phyloP scores from a whole-genome alignment of 1,140 invertebrate species.

The Ostrea denselamellosa region DNA sequence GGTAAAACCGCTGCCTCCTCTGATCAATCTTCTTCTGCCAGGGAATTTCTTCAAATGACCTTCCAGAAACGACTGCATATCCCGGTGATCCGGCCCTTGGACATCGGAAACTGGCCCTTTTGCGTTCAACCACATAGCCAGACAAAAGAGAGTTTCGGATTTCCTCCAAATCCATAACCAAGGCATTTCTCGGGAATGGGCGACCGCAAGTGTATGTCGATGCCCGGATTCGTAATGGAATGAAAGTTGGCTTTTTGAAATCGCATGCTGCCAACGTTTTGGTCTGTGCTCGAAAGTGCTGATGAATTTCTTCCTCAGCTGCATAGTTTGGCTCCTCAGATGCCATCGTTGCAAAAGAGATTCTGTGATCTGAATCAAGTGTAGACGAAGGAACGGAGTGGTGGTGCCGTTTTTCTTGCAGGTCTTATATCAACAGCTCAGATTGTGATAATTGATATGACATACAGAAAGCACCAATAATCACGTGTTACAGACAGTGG shows the following conservation, averaged over 20 bases:
- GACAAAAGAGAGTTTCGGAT: background rate
- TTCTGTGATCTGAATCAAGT: no score
- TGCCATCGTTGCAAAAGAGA: background rate
- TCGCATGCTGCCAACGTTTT: background rate
- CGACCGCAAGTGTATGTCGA: background rate
- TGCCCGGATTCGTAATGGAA: background rate
- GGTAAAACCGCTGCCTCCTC: background rate
- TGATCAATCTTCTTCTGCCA: background rate
- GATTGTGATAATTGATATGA: no score
- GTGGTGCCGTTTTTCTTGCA: no score
- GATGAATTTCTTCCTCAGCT: constrained; percentile 5
- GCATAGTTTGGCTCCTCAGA: background rate
- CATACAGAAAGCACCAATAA: no score
- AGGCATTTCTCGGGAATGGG: background rate
- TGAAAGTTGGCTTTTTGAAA: background rate
- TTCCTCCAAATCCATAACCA: background rate
- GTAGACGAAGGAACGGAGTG: no score
- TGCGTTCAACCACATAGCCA: background rate
- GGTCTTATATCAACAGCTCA: no score
- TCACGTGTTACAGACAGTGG: no score
- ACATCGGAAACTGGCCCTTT: constrained; percentile 2
- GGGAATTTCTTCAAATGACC: background rate
- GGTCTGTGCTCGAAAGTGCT: background rate
- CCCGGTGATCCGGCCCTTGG: background rate
- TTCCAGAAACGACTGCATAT: background rate